Conservation (phyloP, 64 coral and sea anemone species). For the Acropora tenuis region DNA sequence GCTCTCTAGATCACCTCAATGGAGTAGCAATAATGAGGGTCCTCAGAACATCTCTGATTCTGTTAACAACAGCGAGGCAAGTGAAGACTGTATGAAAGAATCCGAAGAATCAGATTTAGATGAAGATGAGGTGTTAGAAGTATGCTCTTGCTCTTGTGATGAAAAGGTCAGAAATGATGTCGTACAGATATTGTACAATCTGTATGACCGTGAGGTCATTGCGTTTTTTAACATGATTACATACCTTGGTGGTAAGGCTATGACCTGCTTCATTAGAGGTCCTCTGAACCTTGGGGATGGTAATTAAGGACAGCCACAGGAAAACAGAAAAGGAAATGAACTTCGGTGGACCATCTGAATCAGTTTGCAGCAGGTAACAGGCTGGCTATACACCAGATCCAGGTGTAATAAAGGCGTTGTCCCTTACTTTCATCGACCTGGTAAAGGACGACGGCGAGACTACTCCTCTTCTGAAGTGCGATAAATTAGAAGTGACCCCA, state of each 20-base stretch:
- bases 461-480: slow-evolving; percentile 15
- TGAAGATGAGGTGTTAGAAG: slow-evolving; percentile 42
- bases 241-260: slow-evolving; percentile 66
- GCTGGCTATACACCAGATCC: slow-evolving; percentile 62
- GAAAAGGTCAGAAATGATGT: slow-evolving; percentile 38
- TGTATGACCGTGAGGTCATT: not conserved
- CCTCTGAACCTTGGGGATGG: slow-evolving; percentile 80
- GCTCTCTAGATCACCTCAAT: slow-evolving; percentile 41
- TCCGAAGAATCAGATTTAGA: slow-evolving; percentile 55
- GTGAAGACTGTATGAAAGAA: slow-evolving; percentile 47
- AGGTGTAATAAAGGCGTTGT: slow-evolving; percentile 59
- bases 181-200: slow-evolving; percentile 22
- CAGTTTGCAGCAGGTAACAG: slow-evolving; percentile 43
- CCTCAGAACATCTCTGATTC: slow-evolving; percentile 36
- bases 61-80: slow-evolving; percentile 58
- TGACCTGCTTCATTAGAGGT: slow-evolving; percentile 72
- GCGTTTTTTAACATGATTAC: slow-evolving; percentile 26
- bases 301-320: slow-evolving; percentile 33
- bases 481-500: slow-evolving; percentile 33
- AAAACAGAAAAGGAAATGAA: slow-evolving; percentile 31
- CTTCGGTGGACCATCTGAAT: slow-evolving; percentile 40
- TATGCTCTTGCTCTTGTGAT: slow-evolving; percentile 50
- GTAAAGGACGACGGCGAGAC: not conserved
- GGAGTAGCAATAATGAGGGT: slow-evolving; percentile 33
- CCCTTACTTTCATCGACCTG: slow-evolving; percentile 16